These are phyloP conservation scores for Stegodyphus mimosarum DNA, from an alignment of 1,140 invertebrate species.

Conservation along the genomic window DNA sequence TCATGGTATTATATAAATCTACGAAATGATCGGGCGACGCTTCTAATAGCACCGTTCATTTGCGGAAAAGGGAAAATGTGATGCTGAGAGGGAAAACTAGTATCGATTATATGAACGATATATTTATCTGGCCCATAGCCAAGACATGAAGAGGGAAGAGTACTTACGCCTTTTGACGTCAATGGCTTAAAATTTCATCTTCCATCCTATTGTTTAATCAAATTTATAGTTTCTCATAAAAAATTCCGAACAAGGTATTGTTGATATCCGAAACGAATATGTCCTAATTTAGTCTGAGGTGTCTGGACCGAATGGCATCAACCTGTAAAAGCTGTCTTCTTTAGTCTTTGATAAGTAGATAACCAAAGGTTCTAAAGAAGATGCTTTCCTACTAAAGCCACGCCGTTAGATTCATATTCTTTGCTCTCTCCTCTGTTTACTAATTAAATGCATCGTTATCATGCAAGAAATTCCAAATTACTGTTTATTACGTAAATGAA, in stretches of 20 bases:
- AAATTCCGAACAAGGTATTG: not conserved
- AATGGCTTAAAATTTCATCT: constrained; percentile 34
- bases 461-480: too few relatives aligned
- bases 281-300: not conserved
- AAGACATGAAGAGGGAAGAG: not conserved
- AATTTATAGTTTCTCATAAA: constrained; percentile 19
- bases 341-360: too few relatives aligned
- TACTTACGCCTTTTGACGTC: constrained; percentile 18
- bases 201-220: constrained; percentile 24
- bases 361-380: too few relatives aligned
- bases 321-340: not conserved
- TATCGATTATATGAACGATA: constrained; percentile 4
- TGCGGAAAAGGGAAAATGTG: too few relatives aligned
- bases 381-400: too few relatives aligned
- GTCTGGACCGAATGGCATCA: not conserved
- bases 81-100: not conserved
- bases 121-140: constrained; percentile 5
- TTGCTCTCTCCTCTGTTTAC: too few relatives aligned
- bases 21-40: too few relatives aligned
- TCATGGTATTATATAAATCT: too few relatives aligned
- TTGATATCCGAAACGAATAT: not conserved
- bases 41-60: too few relatives aligned
- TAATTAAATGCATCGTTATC: too few relatives aligned
- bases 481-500: too few relatives aligned
- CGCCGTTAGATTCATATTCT: too few relatives aligned